Conservation (phyloP, 2,888 invertebrate genomes). For the Lasioglossum calceatum region DNA sequence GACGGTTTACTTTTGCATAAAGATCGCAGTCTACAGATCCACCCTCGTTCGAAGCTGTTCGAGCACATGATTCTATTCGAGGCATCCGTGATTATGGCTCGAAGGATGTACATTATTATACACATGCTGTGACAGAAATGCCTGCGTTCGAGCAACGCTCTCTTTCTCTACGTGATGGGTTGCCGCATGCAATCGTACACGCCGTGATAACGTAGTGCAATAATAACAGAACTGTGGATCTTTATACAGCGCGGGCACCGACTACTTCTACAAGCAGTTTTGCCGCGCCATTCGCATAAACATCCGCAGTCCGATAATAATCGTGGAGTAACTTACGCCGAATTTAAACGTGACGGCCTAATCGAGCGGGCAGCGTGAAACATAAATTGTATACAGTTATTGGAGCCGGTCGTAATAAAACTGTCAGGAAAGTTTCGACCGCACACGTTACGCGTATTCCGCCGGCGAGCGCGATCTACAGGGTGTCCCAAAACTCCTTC, state of each 20-base stretch:
- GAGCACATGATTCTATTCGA: conserved; percentile 2
- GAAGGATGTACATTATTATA: not conserved
- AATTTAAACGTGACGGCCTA: conserved; percentile 80
- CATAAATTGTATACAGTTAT: conserved; percentile 56
- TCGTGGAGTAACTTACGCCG: conserved; percentile 75
- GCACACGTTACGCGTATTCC: not conserved
- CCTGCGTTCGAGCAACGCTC: not conserved
- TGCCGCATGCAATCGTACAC: conserved; percentile 10
- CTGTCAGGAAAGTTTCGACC: not conserved
- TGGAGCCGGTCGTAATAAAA: not conserved
- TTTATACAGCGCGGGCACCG: not conserved
- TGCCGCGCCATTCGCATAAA: not conserved
- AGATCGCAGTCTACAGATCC: not conserved
- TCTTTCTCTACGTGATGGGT: conserved; percentile 38
- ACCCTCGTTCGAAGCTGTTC: not conserved
- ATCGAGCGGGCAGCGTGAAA: conserved; percentile 62
- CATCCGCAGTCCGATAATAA: conserved; percentile 1
- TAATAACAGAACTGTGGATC: not conserved
- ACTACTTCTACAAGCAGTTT: not conserved
- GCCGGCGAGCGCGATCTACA: not conserved
- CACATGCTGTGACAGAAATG: not conserved
- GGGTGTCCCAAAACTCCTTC: no score
- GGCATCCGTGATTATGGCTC: not conserved
- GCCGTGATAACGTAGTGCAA: not conserved
- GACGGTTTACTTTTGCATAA: not conserved